Conservation (phyloP, 2,888 invertebrate species). For the Harpagoxenus sublaevis region DNA sequence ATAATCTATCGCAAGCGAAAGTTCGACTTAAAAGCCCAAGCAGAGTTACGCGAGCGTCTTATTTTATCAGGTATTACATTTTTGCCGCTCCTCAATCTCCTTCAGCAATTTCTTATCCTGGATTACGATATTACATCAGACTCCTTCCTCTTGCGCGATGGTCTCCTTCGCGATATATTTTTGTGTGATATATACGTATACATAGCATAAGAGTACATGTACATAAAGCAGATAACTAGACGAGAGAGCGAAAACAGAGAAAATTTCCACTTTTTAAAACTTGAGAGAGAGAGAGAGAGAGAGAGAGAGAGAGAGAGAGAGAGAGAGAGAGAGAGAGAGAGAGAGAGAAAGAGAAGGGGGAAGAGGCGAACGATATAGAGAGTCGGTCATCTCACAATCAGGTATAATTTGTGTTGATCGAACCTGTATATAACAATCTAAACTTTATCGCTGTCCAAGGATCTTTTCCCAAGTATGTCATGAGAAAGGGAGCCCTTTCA, state of each 20-base stretch:
- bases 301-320: background rate
- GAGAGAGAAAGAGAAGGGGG: background rate
- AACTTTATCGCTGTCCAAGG: conserved; percentile 45
- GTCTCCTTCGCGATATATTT: conserved; percentile 28
- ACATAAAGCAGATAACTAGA: background rate
- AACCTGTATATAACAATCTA: conserved; percentile 59
- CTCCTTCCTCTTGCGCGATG: conserved; percentile 1
- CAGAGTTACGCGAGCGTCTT: conserved; percentile 33
- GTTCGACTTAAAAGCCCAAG: conserved; percentile 31
- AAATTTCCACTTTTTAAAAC: conserved; percentile 17
- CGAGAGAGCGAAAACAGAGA: background rate
- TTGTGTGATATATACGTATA: background rate
- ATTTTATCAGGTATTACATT: conserved; percentile 55
- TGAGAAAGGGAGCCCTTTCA: background rate
- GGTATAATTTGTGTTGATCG: conserved; percentile 47
- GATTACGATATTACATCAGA: conserved; percentile 40
- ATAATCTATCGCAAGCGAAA: conserved; percentile 38
- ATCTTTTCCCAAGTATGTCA: conserved; percentile 16
- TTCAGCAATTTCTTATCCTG: conserved; percentile 36
- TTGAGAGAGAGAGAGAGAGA: background rate
- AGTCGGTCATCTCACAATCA: background rate
- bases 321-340: background rate
- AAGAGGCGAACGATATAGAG: background rate
- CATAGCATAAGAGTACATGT: background rate
- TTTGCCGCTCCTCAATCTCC: conserved; percentile 28